phyloP scores from a whole-genome alignment of 64 coral and sea anemone genomes.

The Porites australiensis region DNA sequence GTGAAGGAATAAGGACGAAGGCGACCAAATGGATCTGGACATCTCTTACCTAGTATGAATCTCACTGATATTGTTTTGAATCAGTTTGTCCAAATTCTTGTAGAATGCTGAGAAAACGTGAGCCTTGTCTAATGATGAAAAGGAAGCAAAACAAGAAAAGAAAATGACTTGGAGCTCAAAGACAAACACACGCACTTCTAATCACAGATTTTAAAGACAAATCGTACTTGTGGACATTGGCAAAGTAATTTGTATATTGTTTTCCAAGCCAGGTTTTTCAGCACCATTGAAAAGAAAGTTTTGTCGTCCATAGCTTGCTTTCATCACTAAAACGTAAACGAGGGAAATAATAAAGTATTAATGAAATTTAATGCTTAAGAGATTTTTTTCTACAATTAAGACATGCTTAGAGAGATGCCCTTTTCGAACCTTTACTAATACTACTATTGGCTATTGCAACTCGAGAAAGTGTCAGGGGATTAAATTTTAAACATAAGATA shows the following conservation, averaged over 20 bases:
- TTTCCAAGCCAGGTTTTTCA: background rate
- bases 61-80: constrained; percentile 67
- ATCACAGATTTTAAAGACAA: too few species aligned
- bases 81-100: constrained; percentile 48
- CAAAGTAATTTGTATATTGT: background rate
- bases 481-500: too few species aligned
- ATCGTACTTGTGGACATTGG: background rate
- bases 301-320: constrained; percentile 19
- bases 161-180: too few species aligned
- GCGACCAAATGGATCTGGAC: background rate
- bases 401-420: too few species aligned
- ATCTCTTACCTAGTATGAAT: background rate
- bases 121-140: constrained; percentile 34
- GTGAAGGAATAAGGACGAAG: too few species aligned
- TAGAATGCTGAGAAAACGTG: constrained; percentile 80
- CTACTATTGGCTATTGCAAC: too few species aligned
- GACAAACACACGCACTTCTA: too few species aligned
- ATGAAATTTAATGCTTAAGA: background rate
- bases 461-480: too few species aligned
- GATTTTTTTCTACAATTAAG: too few species aligned
- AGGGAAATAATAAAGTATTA: background rate
- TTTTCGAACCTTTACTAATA: too few species aligned
- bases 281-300: background rate
- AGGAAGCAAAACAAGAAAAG: background rate
- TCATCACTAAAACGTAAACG: constrained; percentile 9